Conservation (phyloP, 2,888 invertebrate genomes). For the Cyclophora albipunctata region DNA sequence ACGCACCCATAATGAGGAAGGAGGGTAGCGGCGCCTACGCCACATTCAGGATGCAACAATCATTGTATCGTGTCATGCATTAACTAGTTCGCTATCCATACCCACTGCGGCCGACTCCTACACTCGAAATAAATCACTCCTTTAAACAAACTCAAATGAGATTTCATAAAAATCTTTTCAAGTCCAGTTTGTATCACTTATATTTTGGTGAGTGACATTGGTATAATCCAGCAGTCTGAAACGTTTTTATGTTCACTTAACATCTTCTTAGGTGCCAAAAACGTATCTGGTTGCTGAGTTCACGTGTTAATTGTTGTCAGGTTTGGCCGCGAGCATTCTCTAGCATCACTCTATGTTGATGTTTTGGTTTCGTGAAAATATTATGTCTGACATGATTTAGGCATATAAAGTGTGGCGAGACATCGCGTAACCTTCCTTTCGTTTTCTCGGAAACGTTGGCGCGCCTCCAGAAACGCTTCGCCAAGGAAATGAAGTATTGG, state of each 20-base stretch:
- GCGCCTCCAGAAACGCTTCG: conserved; percentile 50
- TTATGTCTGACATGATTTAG: conserved; percentile 65
- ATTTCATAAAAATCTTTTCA: conserved; percentile 4
- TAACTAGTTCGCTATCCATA: conserved; percentile 19
- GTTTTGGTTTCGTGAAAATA: conserved; percentile 44
- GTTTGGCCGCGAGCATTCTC: conserved; percentile 10
- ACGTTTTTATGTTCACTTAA: conserved; percentile 12
- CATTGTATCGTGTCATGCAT: conserved; percentile 32
- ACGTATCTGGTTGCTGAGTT: conserved; percentile 34
- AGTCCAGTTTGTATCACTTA: no score
- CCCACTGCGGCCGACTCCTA: conserved; percentile 13
- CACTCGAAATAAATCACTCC: conserved; percentile 13
- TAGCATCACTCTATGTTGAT: conserved; percentile 29
- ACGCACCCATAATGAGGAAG: conserved; percentile 60
- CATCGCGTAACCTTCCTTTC: conserved; percentile 70
- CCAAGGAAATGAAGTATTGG: conserved; percentile 64
- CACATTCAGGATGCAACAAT: conserved; percentile 59
- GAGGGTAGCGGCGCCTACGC: conserved; percentile 56
- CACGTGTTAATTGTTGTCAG: conserved; percentile 32
- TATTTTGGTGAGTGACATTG: conserved; percentile 8
- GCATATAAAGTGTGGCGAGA: conserved; percentile 70
- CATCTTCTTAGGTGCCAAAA: conserved; percentile 32
- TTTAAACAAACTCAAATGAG: conserved; percentile 2
- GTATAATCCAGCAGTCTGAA: conserved; percentile 8
- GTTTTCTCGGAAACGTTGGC: conserved; percentile 71